Conservation (phyloP, 2,797 vertebrate species). For the Microtus californicus region DNA sequence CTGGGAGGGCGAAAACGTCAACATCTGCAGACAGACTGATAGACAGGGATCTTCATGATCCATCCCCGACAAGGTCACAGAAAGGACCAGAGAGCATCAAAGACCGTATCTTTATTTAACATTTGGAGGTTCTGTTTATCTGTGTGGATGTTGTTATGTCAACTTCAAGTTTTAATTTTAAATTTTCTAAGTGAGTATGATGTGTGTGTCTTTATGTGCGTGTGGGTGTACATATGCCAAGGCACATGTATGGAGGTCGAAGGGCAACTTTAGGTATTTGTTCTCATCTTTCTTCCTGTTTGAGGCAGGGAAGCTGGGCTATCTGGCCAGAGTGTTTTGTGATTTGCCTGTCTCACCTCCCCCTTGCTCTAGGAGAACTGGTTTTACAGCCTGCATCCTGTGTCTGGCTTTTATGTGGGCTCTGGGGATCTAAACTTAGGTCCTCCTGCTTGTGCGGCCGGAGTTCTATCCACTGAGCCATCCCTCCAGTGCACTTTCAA, state of each 20-base stretch:
- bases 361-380: neutral
- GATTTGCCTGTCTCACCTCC: neutral
- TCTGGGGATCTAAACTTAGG: neutral
- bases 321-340: neutral
- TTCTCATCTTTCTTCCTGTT: neutral
- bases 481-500: neutral
- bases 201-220: neutral
- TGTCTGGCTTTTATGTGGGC: neutral
- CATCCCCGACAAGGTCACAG: rapidly evolving
- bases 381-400: neutral
- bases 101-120: neutral
- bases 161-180: neutral
- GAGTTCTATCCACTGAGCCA: neutral
- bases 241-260: neutral
- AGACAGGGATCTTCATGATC: neutral
- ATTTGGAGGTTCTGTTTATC: neutral
- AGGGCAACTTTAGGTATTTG: neutral
- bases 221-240: neutral
- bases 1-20: rapidly evolving
- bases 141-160: neutral
- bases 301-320: neutral
- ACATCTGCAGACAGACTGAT: neutral
- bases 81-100: rapidly evolving
- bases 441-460: neutral
- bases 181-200: neutral